Conservation (phyloP, 2,888 invertebrate genomes). For the Melangyna quadrimaculata region DNA sequence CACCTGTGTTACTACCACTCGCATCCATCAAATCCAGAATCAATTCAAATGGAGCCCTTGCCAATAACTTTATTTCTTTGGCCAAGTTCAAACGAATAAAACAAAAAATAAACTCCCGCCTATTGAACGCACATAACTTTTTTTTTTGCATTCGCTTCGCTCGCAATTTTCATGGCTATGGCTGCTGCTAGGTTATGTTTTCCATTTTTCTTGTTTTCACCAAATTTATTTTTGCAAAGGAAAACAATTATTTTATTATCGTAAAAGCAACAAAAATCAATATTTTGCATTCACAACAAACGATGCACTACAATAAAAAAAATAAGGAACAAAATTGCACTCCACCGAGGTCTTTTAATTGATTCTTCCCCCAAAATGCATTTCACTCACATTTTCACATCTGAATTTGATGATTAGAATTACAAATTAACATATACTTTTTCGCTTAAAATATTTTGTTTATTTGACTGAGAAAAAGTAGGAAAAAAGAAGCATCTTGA, state of each 20-base stretch:
- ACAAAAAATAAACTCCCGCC: constrained; percentile 44
- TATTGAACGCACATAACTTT: constrained; percentile 6
- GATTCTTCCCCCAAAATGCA: constrained; percentile 32
- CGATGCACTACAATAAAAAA: constrained; percentile 9
- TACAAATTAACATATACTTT: background rate
- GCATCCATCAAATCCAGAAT: no score
- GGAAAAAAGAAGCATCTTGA: background rate
- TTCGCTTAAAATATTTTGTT: background rate
- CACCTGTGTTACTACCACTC: no score
- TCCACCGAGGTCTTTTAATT: constrained; percentile 37
- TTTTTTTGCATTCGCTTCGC: constrained; percentile 7
- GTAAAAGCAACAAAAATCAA: constrained; percentile 63
- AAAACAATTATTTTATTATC: constrained; percentile 45
- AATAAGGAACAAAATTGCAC: background rate
- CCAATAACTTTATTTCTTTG: background rate
- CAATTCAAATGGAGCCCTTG: no score
- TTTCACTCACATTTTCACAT: constrained; percentile 1
- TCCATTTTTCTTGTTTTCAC: background rate
- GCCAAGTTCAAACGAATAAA: background rate
- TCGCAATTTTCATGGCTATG: background rate
- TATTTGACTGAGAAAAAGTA: background rate
- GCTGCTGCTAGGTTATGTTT: constrained; percentile 47
- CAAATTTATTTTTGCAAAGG: background rate
- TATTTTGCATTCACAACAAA: constrained; percentile 65
- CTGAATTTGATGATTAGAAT: background rate